Evolutionary conservation across 2,113 vertebrate genomes (phyloP), one percentile per base, ranked within the genome.

Genomic region (Tamias sibiricus): DNA sequence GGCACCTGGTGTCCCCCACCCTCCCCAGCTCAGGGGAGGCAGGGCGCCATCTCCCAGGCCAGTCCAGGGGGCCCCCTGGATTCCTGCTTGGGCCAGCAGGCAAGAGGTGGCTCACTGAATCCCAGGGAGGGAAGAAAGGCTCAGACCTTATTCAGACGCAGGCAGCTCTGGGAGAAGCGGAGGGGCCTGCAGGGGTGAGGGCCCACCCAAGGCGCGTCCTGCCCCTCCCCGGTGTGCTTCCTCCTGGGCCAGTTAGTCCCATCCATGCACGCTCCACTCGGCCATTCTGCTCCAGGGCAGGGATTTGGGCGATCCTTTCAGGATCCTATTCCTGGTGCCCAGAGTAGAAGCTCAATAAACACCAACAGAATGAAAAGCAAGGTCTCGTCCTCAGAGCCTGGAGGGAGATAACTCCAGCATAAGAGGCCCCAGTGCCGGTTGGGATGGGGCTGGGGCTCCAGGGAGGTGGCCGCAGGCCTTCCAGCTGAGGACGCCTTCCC

Each of bases 201-300:
- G 11, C 47, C 22, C 64, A 62, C 16, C 1, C 3, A 4, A 3
- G 66, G 64, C 12, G 4, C 0, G 1, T 19, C 52, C 9, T 28
- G 30, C 6, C 1, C 42, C 24, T 16, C 64, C 52, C 54, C 20
- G 12, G 54, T 26, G 1, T 14, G 8, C 40, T 10, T 62, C 64
- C 19, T 2, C 88, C 62, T 40, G 19, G 4, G 16, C 42, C 19
- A 4, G 47, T 4, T 0, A 17, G 26, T 26, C 4, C 59, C 14
- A 2, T 47, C 37, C 4, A 1, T 5, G 14, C 54, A 57, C 20
- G 1, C 8, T 4, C 1, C 24, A 3, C 32, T 22, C 40, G 16
- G 2, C 32, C 64, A 22, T 49, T 10, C 20, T 35, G 12, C 72
- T 17, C 2, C 4, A 26, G 57, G 22, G 32, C 42, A 64, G n/a